Conservation (phyloP, 2,888 invertebrate species). For the Vesta saturnalis region DNA sequence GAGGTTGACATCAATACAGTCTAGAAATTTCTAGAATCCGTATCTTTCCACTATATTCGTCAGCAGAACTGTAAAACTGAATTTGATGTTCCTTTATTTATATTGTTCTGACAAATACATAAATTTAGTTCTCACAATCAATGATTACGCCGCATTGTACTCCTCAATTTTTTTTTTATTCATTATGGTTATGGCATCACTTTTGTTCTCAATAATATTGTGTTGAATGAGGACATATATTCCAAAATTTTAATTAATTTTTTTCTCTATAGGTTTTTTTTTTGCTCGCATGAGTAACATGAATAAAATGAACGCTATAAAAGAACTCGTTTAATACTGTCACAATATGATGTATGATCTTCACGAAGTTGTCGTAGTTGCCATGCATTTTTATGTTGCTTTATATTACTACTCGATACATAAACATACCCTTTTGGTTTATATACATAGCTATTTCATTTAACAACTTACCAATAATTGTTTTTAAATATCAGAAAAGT, state of each 20-base stretch:
- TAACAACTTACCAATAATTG: too few relatives aligned
- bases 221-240: too few relatives aligned
- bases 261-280: neutral
- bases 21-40: constrained; percentile 20
- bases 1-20: constrained; percentile 26
- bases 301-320: neutral
- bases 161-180: neutral
- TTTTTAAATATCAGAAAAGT: too few relatives aligned
- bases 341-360: neutral
- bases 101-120: constrained; percentile 17
- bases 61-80: constrained; percentile 11
- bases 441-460: too few relatives aligned
- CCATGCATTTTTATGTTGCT: neutral
- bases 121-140: constrained; percentile 12
- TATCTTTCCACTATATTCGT: constrained; percentile 24
- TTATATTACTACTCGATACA: neutral
- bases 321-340: neutral
- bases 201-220: neutral
- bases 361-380: neutral
- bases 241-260: neutral
- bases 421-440: too few relatives aligned
- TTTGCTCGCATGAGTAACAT: neutral
- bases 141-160: too few relatives aligned
- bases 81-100: constrained; percentile 17
- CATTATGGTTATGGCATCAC: too few relatives aligned